These are phyloP conservation scores for Carapus acus DNA, from an alignment of 2,797 vertebrate genomes.

Conservation along the genomic window DNA sequence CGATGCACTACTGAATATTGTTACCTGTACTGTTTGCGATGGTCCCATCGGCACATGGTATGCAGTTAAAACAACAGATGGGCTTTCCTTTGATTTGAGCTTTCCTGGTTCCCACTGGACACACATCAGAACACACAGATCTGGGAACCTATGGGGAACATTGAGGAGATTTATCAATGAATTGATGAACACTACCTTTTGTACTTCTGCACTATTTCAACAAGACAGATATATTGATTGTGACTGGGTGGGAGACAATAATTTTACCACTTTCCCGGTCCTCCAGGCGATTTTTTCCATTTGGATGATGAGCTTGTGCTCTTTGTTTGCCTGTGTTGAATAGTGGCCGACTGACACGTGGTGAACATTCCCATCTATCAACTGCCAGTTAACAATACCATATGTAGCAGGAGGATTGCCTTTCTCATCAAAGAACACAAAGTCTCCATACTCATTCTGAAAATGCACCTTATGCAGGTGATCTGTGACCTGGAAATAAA, in stretches of 20 bases:
- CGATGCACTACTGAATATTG: neutral
- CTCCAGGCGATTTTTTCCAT: slow-evolving; percentile 66
- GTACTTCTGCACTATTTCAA: too few species aligned
- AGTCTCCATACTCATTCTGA: slow-evolving; percentile 60
- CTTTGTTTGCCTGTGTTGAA: slow-evolving; percentile 33
- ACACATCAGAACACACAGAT: slow-evolving; percentile 63
- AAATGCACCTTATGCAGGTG: slow-evolving; percentile 62
- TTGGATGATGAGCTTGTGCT: slow-evolving; percentile 58
- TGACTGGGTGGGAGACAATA: too few species aligned
- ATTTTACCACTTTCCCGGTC: slow-evolving; percentile 57
- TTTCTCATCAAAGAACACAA: slow-evolving; percentile 69
- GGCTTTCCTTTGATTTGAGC: slow-evolving; percentile 65
- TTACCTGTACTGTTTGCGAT: slow-evolving; percentile 68
- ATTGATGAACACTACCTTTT: neutral
- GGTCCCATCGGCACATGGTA: slow-evolving; percentile 69
- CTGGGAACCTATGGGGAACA: slow-evolving; percentile 51
- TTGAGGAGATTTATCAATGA: neutral
- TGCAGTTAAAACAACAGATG: slow-evolving; percentile 71
- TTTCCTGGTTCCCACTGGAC: slow-evolving; percentile 65
- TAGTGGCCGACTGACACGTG: slow-evolving; percentile 72
- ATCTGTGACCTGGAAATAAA: slow-evolving; percentile 55
- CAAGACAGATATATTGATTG: too few species aligned
- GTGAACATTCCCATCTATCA: slow-evolving; percentile 63
- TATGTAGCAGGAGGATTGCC: slow-evolving; percentile 70
- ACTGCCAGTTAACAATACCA: slow-evolving; percentile 75